Evolutionary conservation across 2,113 vertebrate species (phyloP), one percentile per base, ranked within the genome.

Genomic region (Hippocampus comes): DNA sequence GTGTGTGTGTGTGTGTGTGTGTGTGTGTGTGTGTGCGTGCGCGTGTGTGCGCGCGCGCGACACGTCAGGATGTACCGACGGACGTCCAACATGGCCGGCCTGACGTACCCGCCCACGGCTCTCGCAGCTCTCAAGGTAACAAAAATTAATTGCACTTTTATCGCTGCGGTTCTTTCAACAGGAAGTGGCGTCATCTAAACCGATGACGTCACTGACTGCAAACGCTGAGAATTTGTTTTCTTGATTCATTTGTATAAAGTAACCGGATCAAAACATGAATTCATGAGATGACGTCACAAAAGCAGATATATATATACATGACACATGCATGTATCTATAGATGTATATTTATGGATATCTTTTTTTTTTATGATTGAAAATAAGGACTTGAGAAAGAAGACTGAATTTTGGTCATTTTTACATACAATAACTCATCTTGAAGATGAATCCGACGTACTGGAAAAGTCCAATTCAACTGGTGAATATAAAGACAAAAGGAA

Each of bases 21-120:
- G 21, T 21, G 12, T 63, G 23, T 43, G 30, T 76, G 63, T 77
- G 60, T 76, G 20, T 67, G 42, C 64, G 21, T 49, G 53, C 72
- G 63, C 65, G 60, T 69, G 43, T 65, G 41, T 64, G 53, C 65
- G 59, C 49, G 64, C 81, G 59, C 81, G 76, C 74, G 69, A 81
- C 57, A 76, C 64, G 59, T 53, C 88, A 99, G 97, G 91, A 99
- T 99, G 96, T 99, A 98, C 90, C 94, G 97, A 89, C 93, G 95
- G 87, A 96, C 94, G 0, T 99, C 96, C 67, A 97, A 94, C 86
- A 94, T 98, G 95, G 94, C 95, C 55, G 97, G 96, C 67, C 93
- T 98, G 89, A 94, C 93, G 63, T 99, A 96, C 78, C 96, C 96
- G 79, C 92, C 95, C 83, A 92, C 95, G 76, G 96, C 96, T 71